Base-by-base conservation (phyloP, 2,888 invertebrate genomes). In the Junonia oenone region DNA sequence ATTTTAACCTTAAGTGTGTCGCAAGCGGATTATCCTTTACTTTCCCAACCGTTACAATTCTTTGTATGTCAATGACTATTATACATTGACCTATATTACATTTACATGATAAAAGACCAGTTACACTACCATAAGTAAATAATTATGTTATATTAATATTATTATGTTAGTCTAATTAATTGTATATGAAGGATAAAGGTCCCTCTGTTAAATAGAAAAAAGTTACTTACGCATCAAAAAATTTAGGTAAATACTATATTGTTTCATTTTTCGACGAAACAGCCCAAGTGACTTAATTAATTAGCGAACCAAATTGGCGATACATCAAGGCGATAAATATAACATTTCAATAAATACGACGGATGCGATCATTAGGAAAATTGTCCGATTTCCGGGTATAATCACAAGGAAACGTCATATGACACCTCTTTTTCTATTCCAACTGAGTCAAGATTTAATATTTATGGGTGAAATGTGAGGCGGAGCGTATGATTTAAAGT, bases 381-480 rank as follows among this genome's bases (percentile, higher is more conserved):
- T 88, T 84, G 84, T 84, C 87, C 87, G 85, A 85, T 87, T 87
- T 81, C 79, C 75, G 78, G 76, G 80, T 85, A 89, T 85, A 82
- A 81, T 78, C 77, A 67, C 73, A 76, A 79, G 81, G 75, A 82
- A 85, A 83, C 82, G 87, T 80, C 81, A 83, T 76, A 74, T 72
- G 78, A 83, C 82, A 84, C 81, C 81, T 80, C 77, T 85, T 83
- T 81, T 84, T 83, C 81, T 82, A 79, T 81, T 74, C 76, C 74
- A 78, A 77, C 82, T 80, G 74, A 80, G 80, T 78, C 80, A 80
- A 83, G 82, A 84, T 88, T 89, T 89, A 88, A 88, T 88, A 89
- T 89, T 89, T 89, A 90, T 88, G 83, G 88, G 83, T 83, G 86
- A 87, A 88, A 86, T 86, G 86, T 90, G 84, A 87, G 80, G 81